A percentile compares a stretch with the other conserved stretches of the same genome.
phyloP scores from a whole-genome alignment of 2,888 invertebrate species.

The Dendrolimus pini region DNA sequence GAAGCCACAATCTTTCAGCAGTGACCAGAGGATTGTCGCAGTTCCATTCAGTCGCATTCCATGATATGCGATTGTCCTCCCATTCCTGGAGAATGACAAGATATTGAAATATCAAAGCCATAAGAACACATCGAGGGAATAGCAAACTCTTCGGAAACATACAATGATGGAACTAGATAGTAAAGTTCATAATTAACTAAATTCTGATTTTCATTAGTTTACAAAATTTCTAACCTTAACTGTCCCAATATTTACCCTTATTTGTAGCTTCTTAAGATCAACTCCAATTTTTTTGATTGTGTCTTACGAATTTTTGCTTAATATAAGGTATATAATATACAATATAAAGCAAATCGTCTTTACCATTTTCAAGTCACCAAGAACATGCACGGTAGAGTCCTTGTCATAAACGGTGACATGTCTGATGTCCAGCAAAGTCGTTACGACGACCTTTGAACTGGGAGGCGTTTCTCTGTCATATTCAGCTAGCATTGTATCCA shows the following conservation, averaged over 20 bases:
- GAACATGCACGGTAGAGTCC: slow-evolving; percentile 70
- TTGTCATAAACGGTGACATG: slow-evolving; percentile 82
- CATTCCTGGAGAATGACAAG: slow-evolving; percentile 75
- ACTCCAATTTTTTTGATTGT: too few relatives aligned
- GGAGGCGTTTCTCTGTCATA: slow-evolving; percentile 54
- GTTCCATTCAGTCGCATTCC: slow-evolving; percentile 82
- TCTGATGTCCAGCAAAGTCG: slow-evolving; percentile 73
- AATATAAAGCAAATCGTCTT: background rate
- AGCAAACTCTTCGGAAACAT: too few relatives aligned
- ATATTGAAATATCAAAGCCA: too few relatives aligned
- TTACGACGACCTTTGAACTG: slow-evolving; percentile 52
- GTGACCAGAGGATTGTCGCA: slow-evolving; percentile 77
- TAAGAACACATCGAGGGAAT: too few relatives aligned
- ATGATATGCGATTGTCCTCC: slow-evolving; percentile 83
- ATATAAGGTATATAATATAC: background rate
- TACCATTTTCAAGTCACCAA: slow-evolving; percentile 77
- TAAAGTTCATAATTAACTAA: too few relatives aligned
- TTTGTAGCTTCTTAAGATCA: too few relatives aligned
- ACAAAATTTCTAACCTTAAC: too few relatives aligned
- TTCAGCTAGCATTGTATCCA: slow-evolving; percentile 56
- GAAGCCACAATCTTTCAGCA: slow-evolving; percentile 86
- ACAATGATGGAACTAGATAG: too few relatives aligned
- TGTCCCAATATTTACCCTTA: too few relatives aligned
- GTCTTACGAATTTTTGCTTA: too few relatives aligned
- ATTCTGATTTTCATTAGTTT: too few relatives aligned